These are phyloP conservation scores for Eulemur rufifrons DNA, from an alignment of 2,113 vertebrate species.

Conservation along the genomic window DNA sequence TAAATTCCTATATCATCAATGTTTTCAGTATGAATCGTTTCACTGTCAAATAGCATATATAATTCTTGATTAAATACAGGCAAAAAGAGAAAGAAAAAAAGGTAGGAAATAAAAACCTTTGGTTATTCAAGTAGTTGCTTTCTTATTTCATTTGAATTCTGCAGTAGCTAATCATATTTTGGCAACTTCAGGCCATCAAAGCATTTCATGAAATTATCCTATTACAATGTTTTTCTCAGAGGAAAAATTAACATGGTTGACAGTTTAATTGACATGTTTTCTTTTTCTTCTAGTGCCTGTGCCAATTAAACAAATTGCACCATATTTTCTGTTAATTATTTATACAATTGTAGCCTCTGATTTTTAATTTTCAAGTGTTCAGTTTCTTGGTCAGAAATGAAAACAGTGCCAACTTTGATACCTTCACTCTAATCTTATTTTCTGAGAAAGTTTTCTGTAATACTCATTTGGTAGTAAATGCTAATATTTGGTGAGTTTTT, in stretches of 20 bases:
- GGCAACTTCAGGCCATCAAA: conserved; percentile 6
- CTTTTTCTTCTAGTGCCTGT: not conserved
- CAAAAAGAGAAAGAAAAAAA: not conserved
- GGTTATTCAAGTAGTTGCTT: not conserved
- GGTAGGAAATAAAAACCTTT: not conserved
- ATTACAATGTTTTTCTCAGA: conserved; percentile 35
- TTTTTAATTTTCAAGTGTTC: not conserved
- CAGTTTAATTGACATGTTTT: conserved; percentile 34
- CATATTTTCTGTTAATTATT: conserved; percentile 32
- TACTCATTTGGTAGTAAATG: not conserved
- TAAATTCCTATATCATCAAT: not conserved
- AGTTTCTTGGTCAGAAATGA: not conserved
- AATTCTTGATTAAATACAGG: not conserved
- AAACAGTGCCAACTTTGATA: not conserved
- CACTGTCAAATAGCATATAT: not conserved
- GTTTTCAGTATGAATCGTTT: conserved; percentile 42
- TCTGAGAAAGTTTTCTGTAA: not conserved
- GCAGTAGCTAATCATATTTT: conserved; percentile 8
- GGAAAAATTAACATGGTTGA: not conserved
- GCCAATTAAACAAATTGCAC: conserved; percentile 56
- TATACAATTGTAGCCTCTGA: conserved; percentile 39
- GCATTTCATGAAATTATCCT: conserved; percentile 42
- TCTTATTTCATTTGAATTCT: conserved; percentile 29
- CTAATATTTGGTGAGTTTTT: not conserved
- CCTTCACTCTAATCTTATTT: not conserved